These are phyloP conservation scores for Tetanocera ferruginea DNA, from an alignment of 2,888 invertebrate species.

Conservation along the genomic window DNA sequence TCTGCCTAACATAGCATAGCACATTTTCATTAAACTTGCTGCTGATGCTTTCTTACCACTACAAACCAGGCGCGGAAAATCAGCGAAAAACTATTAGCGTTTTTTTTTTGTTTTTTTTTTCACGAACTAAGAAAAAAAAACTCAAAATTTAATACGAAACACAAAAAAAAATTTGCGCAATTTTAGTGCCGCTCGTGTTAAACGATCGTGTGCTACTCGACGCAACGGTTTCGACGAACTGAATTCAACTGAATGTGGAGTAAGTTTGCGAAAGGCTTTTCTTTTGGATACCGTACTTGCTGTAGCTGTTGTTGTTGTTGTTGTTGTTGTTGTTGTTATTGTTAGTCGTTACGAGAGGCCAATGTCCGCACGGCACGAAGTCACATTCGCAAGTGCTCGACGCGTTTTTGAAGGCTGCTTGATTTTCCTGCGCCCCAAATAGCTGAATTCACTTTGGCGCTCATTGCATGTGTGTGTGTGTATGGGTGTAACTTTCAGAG, in stretches of 20 bases:
- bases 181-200: background rate
- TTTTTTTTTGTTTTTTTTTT: constrained; percentile 10
- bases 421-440: background rate
- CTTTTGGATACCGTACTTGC: constrained; percentile 22
- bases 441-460: constrained; percentile 16
- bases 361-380: constrained; percentile 58
- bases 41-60: constrained; percentile 1
- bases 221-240: constrained; percentile 24
- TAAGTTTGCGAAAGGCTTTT: constrained; percentile 23
- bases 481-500: constrained; percentile 28
- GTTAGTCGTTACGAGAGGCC: constrained; percentile 44
- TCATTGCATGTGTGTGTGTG: background rate
- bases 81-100: background rate
- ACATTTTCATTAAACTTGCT: background rate
- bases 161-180: constrained; percentile 7
- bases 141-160: constrained; percentile 13
- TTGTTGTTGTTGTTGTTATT: constrained; percentile 14
- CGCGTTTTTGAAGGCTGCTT: background rate
- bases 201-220: constrained; percentile 7
- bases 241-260: constrained; percentile 18
- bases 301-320: constrained; percentile 33
- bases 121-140: background rate
- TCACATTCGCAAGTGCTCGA: constrained; percentile 30
- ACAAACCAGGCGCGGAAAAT: background rate
- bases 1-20: background rate